A percentile compares a stretch with the other conserved stretches of the same genome.
These are phyloP conservation scores for Tragelaphus imberbis DNA, from an alignment of 2,113 vertebrate species.

Conservation along the genomic window DNA sequence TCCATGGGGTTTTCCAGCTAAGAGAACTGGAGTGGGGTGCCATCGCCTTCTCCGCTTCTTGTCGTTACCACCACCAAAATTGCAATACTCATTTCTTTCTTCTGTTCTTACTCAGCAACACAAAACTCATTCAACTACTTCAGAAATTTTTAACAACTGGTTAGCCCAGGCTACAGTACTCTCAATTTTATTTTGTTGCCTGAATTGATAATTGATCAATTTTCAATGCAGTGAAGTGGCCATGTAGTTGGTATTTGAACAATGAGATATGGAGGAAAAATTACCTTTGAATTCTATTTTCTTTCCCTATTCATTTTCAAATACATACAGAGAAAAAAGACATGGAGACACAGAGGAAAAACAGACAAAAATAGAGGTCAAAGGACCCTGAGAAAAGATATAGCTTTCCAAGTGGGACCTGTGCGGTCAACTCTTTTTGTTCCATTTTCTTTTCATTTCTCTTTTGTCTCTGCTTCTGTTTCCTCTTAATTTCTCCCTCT, in stretches of 20 bases:
- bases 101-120: neutral
- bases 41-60: neutral
- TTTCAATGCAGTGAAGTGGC: neutral
- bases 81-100: neutral
- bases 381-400: neutral
- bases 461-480: neutral
- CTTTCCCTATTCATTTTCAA: neutral
- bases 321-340: neutral
- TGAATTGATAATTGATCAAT: neutral
- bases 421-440: accelerated
- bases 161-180: neutral
- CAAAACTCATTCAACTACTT: neutral
- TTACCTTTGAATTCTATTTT: neutral
- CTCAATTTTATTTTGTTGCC: neutral
- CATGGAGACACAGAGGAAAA: neutral
- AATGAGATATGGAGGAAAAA: neutral
- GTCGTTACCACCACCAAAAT: neutral
- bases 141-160: neutral
- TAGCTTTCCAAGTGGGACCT: accelerated
- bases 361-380: neutral
- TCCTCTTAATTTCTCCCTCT: neutral
- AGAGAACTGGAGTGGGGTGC: neutral
- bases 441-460: neutral
- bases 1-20: neutral
- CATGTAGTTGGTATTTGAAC: neutral